Conservation (phyloP, 2,797 vertebrate species). For the Gymnoscopelus microlampas region DNA sequence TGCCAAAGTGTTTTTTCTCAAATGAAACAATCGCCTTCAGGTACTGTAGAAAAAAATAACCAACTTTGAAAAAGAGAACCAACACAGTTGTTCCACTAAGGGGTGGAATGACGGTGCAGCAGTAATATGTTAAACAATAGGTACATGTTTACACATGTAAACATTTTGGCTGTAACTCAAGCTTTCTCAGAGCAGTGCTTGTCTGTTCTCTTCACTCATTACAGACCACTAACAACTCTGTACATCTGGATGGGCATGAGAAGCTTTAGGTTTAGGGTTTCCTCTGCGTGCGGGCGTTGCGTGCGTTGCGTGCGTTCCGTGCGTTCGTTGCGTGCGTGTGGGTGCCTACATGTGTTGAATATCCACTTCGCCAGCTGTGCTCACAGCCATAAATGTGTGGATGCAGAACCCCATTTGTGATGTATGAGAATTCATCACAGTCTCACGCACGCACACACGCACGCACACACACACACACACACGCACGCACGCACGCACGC, state of each 20-base stretch:
- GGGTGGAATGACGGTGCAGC: too few relatives aligned
- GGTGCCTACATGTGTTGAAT: constrained; percentile 6
- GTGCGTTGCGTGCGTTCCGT: not conserved
- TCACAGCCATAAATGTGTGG: constrained; percentile 30
- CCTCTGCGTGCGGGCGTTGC: not conserved
- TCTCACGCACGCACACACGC: too few relatives aligned
- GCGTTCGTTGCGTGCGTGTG: constrained; percentile 3
- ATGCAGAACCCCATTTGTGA: constrained; percentile 11
- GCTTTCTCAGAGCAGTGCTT: not conserved
- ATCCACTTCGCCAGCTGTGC: constrained; percentile 32
- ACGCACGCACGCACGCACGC: not conserved
- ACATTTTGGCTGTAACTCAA: not conserved
- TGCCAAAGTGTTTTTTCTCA: too few relatives aligned
- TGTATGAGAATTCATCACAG: not conserved
- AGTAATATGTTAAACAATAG: too few relatives aligned
- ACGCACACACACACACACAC: not conserved
- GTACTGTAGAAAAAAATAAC: too few relatives aligned
- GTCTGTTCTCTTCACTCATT: constrained; percentile 25
- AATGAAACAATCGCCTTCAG: too few relatives aligned
- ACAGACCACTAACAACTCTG: constrained; percentile 19
- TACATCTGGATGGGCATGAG: constrained; percentile 58
- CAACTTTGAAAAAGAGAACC: too few relatives aligned
- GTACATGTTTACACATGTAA: not conserved
- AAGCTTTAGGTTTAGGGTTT: constrained; percentile 21
- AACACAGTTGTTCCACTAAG: too few relatives aligned